Conservation (phyloP, 2,797 vertebrate genomes). For the Melanotaenia boesemani region DNA sequence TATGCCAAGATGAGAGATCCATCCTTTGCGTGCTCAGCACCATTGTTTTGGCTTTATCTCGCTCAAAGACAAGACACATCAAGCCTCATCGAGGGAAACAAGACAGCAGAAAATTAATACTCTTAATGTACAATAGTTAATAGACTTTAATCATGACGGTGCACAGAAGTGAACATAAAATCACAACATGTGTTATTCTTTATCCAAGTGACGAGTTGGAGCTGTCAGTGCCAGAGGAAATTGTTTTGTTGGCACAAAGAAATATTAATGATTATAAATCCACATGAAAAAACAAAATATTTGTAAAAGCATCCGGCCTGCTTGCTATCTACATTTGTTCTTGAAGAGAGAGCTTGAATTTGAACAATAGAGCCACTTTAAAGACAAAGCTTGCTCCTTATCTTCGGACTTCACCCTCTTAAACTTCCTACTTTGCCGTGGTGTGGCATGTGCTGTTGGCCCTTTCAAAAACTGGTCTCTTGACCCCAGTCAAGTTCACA, state of each 20-base stretch:
- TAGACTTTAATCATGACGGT: conserved; percentile 2
- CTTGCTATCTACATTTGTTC: conserved; percentile 58
- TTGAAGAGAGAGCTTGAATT: conserved; percentile 51
- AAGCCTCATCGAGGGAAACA: conserved; percentile 39
- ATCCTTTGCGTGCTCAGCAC: conserved; percentile 23
- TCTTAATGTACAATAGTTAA: background rate
- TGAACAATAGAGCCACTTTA: conserved; percentile 75
- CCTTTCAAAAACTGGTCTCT: conserved; percentile 53
- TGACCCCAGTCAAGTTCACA: conserved; percentile 61
- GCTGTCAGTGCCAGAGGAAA: conserved; percentile 13
- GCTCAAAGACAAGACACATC: conserved; percentile 38
- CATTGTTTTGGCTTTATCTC: conserved; percentile 55
- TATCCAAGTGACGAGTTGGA: background rate
- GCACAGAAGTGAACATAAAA: conserved; percentile 7
- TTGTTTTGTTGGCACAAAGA: conserved; percentile 16
- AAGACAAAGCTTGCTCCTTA: conserved; percentile 77
- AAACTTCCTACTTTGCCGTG: conserved; percentile 74
- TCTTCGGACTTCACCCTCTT: conserved; percentile 76
- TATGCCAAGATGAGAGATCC: conserved; percentile 35
- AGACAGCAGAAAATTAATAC: conserved; percentile 22
- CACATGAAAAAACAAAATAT: conserved; percentile 37
- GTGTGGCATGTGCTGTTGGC: conserved; percentile 33
- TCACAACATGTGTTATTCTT: background rate
- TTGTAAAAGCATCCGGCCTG: conserved; percentile 62
- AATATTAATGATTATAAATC: conserved; percentile 51